Percentiles rank a stretch among this genome's conserved stretches.
Conservation (phyloP, 2,113 vertebrate species). For the Onychostruthus taczanowskii region DNA sequence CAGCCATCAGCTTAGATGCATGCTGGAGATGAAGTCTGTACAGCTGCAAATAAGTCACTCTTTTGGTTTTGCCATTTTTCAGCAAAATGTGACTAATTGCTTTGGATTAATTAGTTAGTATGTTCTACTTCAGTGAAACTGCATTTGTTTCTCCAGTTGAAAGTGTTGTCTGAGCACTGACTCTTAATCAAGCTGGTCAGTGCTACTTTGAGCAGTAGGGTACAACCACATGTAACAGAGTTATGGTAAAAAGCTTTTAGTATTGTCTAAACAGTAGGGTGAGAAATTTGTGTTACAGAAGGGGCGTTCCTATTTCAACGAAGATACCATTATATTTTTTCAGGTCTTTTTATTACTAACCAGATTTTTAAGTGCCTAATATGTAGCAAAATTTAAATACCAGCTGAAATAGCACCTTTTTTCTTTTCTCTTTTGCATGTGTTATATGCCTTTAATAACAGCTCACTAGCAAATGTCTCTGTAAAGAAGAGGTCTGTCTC, state of each 20-base stretch:
- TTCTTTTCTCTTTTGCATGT: background rate
- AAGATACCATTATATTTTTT: background rate
- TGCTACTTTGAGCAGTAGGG: background rate
- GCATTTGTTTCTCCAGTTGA: background rate
- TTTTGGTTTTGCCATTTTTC: background rate
- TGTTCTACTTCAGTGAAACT: background rate
- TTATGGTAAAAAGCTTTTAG: background rate
- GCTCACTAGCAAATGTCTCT: background rate
- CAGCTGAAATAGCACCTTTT: background rate
- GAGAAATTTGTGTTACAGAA: background rate
- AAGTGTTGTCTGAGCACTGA: background rate
- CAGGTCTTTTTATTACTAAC: background rate
- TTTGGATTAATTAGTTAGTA: background rate
- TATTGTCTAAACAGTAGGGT: background rate
- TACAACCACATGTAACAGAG: background rate
- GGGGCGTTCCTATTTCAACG: background rate
- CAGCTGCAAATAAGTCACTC: background rate
- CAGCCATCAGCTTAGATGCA: background rate
- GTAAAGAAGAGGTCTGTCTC: background rate
- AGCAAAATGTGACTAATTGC: background rate
- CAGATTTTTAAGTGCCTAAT: background rate
- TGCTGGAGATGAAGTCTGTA: background rate
- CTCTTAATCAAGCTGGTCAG: background rate
- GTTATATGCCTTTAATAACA: background rate
- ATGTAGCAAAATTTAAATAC: background rate